Base-by-base conservation (phyloP, 2,888 invertebrate species). In the Parascotia fuliginaria region DNA sequence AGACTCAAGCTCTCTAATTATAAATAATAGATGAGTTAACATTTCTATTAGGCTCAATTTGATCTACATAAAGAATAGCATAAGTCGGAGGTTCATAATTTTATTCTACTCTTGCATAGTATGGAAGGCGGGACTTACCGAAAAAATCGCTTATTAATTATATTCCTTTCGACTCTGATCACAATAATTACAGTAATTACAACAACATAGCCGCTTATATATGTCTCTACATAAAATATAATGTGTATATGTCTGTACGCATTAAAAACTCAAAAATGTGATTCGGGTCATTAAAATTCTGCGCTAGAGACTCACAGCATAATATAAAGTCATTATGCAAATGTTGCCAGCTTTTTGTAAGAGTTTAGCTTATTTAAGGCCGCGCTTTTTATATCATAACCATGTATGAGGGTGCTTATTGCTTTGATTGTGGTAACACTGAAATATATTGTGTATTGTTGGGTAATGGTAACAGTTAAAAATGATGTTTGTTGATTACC, bases 311-410 rank as follows among this genome's bases (percentile, higher is more conserved):
- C 71, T 45, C 79, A 66, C 73, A 72, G 73, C 85, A 85, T 85
- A 86, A 88, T 87, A 91, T 90, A 87, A 89, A 90, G 89, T 89
- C 85, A 89, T 91, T 90, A 90, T 89, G 89, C 80, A 89, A 89
- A 90, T 89, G 79, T 63, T 60, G 51, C 65, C 73, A 78, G 65
- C 77, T 81, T 88, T 87, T 83, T 84, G 77, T 77, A 70, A 70
- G 77, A 83, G 83, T 87, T 89, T 83, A 85, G 85, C 81, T 87
- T 83, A 85, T 89, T 87, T 87, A 71, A 59, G 63, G 63, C 59
- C 63, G 51, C 59, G 53, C 50, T 52, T 74, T 72, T 73, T 68
- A 57, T 68, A 51, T 55, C 49, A 55, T 49, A 50, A 33, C 39
- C 14, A 22, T 9, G 24, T 31, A 38, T 24, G 15, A 13, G 31